A percentile compares a stretch with the other conserved stretches of the same genome.
Evolutionary conservation across 2,797 vertebrate species (phyloP).

Genomic region (Rhodeus uyekii): DNA sequence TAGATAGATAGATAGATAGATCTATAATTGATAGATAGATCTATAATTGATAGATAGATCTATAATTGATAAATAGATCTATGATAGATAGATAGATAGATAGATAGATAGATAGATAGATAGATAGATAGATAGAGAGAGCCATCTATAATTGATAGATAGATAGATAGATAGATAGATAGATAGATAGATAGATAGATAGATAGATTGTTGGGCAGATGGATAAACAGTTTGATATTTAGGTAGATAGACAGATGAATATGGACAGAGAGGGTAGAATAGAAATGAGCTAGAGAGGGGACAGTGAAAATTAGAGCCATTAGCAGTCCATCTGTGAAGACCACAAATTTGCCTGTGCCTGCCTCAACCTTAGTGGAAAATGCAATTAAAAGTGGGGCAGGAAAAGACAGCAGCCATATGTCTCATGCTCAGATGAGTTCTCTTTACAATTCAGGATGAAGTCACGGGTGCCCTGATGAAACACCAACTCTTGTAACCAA

Average conservation of each 20-base stretch:
- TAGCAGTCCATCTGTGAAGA: conserved; percentile 41
- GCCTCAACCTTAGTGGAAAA: conserved; percentile 36
- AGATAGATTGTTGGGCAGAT: background rate
- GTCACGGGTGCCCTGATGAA: background rate
- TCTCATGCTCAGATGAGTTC: conserved; percentile 19
- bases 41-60: too few relatives aligned
- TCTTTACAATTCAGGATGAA: conserved; percentile 9
- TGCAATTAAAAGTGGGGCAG: conserved; percentile 29
- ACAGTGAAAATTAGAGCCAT: background rate
- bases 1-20: fast-evolving
- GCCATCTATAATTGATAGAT: too few relatives aligned
- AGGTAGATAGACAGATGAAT: background rate
- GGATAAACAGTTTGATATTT: background rate
- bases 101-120: background rate
- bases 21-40: too few relatives aligned
- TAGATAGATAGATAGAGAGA: background rate
- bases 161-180: background rate
- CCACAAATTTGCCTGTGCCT: conserved; percentile 42
- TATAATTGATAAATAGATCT: too few relatives aligned
- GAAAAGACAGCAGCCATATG: conserved; percentile 42
- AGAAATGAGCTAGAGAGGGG: background rate
- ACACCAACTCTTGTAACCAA: background rate
- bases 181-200: background rate
- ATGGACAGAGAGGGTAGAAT: background rate
- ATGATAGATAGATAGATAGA: too few relatives aligned